Evolutionary conservation across 2,113 vertebrate genomes (phyloP), one percentile per base, ranked within the genome.

Genomic region (Mesocricetus auratus): DNA sequence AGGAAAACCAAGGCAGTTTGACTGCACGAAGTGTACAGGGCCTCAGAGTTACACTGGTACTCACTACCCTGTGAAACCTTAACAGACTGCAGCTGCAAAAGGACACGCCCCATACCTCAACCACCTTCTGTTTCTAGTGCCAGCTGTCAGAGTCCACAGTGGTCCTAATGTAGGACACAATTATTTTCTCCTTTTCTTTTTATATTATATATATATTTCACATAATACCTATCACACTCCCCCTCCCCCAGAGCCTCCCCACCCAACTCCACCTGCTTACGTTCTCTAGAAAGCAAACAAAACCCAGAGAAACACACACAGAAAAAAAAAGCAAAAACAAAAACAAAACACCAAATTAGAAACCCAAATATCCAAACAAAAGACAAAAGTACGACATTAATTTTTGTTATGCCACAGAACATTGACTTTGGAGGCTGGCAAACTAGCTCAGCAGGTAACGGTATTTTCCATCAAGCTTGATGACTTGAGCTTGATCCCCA

Each of bases 11-110:
- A 75, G 68, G 10, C 39, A 53, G 68, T n/a, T 3, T 85, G 82
- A 81, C 1, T n/a, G 5, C 58, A 36, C 19, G 4, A 33, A 33
- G 1, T 68, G 42, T 17, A 9, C n/a, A 22, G 47, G n/a, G 62
- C 9, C 29, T 92, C 11, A 10, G 4, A 8, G 42, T 1, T 15
- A 15, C 1, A 36, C 15, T 60, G n/a, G 45, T 33, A 26, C 0
- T 2, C 2, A 47, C 11, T 22, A 22, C 29, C 15, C 31, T 3
- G 1, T 2, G 19, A 22, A 33, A 31, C 5, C 9, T 0, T 16
- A 50, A 56, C 7, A 64, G 53, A 26, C 0, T 60, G 5, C 5
- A 7, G 89, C 10, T 33, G 33, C 11, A 62, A 10, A 83, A n/a
- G 42, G 5, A 26, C 26, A 36, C 0, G 11, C 2, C 3, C 15